Conservation (phyloP, 2,888 invertebrate genomes). For the Phorcus lineatus region DNA sequence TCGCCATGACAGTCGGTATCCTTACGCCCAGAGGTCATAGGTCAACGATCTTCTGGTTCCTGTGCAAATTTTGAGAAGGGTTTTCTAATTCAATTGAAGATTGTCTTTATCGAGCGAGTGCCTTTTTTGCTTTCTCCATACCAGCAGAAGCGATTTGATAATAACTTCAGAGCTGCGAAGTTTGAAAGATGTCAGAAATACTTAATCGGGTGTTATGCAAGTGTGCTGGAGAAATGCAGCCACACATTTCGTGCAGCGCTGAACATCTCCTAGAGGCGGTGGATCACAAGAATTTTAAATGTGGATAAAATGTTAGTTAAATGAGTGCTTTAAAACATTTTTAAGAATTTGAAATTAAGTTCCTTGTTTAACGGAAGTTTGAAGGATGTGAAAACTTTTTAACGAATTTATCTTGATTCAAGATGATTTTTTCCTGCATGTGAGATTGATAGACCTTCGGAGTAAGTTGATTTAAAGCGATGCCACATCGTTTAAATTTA, state of each 20-base stretch:
- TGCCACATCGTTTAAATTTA: too few species aligned
- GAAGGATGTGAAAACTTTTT: too few species aligned
- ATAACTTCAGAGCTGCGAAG: conserved; percentile 9
- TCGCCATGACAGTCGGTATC: conserved; percentile 13
- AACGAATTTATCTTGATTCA: too few species aligned
- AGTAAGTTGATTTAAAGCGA: too few species aligned
- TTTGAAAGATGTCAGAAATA: conserved; percentile 17
- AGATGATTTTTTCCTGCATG: too few species aligned
- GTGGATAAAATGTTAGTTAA: too few species aligned
- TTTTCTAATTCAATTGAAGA: conserved; percentile 18
- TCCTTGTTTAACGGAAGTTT: too few species aligned
- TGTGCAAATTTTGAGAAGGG: conserved; percentile 7
- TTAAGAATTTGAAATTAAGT: too few species aligned
- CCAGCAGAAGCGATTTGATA: neutral
- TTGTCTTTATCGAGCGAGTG: conserved; percentile 22
- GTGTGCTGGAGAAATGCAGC: neutral
- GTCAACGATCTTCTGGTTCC: conserved; percentile 5
- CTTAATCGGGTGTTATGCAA: conserved; percentile 1
- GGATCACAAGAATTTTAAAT: too few species aligned
- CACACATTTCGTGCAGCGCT: neutral
- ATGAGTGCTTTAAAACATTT: too few species aligned
- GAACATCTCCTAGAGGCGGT: neutral
- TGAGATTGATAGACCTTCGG: too few species aligned
- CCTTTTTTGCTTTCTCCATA: conserved; percentile 6
- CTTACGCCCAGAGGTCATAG: neutral